Conservation (phyloP, 2,797 vertebrate species). For the Spinus pinus region DNA sequence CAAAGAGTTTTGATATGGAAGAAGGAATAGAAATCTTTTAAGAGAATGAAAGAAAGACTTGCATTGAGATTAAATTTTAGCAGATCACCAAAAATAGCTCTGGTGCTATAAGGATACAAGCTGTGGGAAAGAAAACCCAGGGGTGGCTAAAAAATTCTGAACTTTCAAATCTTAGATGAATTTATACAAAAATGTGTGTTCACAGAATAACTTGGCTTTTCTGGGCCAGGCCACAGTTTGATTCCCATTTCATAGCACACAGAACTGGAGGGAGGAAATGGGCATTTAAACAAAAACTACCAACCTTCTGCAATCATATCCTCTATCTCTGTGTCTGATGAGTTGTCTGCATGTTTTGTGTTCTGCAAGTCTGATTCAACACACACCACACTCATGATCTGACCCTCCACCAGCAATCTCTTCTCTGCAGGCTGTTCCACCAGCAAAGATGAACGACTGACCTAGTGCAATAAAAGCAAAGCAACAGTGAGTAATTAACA, state of each 20-base stretch:
- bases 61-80: not conserved
- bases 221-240: not conserved
- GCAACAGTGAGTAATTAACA: not conserved
- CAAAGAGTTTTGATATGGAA: not conserved
- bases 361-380: slow-evolving; percentile 77
- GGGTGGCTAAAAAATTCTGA: not conserved
- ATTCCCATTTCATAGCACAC: not conserved
- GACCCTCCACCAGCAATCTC: slow-evolving; percentile 75
- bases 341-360: slow-evolving; percentile 81
- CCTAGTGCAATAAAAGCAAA: slow-evolving; percentile 76
- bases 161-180: not conserved
- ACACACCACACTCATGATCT: slow-evolving; percentile 81
- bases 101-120: not conserved
- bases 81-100: not conserved
- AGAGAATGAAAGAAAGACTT: not conserved
- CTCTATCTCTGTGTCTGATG: slow-evolving; percentile 88
- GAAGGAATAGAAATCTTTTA: not conserved
- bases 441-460: slow-evolving; percentile 92
- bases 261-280: not conserved
- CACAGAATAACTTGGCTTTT: not conserved
- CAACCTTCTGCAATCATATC: slow-evolving; percentile 83
- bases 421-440: slow-evolving; percentile 82
- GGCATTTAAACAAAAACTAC: slow-evolving; percentile 45
- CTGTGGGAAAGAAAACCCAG: not conserved
- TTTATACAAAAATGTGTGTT: not conserved